Conservation (phyloP, 2,888 invertebrate species). For the Diplolepis rosae region DNA sequence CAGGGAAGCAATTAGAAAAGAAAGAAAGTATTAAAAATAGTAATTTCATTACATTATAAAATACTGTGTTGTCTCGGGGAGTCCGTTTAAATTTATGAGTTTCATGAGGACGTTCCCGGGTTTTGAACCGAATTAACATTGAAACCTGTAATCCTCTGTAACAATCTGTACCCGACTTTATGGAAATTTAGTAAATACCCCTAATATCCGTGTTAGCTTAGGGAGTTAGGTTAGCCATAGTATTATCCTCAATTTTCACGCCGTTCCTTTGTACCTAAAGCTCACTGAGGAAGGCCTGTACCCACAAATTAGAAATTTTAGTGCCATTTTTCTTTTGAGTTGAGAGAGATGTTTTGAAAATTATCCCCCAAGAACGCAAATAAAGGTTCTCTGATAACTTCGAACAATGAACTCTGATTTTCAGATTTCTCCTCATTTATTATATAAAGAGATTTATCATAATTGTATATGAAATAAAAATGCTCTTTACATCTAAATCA, state of each 20-base stretch:
- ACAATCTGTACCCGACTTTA: conserved; percentile 25
- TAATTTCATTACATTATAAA: conserved; percentile 3
- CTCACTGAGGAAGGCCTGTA: conserved; percentile 14
- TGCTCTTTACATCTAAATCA: too few relatives aligned
- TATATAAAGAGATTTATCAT: too few relatives aligned
- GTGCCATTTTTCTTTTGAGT: conserved; percentile 35
- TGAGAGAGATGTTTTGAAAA: conserved; percentile 38
- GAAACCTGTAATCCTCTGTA: conserved; percentile 19
- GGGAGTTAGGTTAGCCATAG: conserved; percentile 49
- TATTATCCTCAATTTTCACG: conserved; percentile 66
- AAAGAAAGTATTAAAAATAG: not conserved
- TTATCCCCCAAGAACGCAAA: not conserved
- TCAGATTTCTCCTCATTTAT: not conserved
- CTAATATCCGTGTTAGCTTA: conserved; percentile 62
- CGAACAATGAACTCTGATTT: not conserved
- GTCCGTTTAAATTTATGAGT: not conserved
- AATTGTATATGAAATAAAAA: too few relatives aligned
- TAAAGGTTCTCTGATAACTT: conserved; percentile 4
- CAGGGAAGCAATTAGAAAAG: not conserved
- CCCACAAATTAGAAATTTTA: conserved; percentile 16
- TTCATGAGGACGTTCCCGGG: not conserved
- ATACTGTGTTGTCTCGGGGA: not conserved
- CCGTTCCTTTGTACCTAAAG: conserved; percentile 55
- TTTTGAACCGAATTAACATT: not conserved
- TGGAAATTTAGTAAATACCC: conserved; percentile 45